Percentiles rank a stretch among this genome's conserved stretches.
Evolutionary conservation across 2,888 invertebrate species (phyloP).

Genomic region (Cacoxenus indagator): DNA sequence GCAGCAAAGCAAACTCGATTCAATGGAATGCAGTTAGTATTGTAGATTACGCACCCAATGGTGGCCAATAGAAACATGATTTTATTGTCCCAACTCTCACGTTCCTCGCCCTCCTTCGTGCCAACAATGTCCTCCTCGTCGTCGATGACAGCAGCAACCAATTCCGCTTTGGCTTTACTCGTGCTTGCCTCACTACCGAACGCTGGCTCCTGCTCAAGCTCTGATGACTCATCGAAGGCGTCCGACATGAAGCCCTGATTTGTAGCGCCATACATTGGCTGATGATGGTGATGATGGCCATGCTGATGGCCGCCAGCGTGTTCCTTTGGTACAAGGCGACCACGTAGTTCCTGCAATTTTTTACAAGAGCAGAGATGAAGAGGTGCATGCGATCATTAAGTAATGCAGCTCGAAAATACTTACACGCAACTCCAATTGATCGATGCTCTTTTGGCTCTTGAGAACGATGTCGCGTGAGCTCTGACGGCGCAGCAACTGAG

Average conservation of each 20-base stretch:
- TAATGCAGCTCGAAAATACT: conserved; percentile 42
- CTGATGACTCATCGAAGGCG: conserved; percentile 67
- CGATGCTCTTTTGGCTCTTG: conserved; percentile 80
- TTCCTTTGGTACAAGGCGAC: conserved; percentile 80
- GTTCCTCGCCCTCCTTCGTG: conserved; percentile 78
- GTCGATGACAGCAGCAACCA: conserved; percentile 69
- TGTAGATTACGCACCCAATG: conserved; percentile 77
- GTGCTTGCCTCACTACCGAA: conserved; percentile 67
- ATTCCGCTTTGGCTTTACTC: conserved; percentile 63
- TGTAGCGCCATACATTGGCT: conserved; percentile 84
- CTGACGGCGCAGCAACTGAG: conserved; percentile 88
- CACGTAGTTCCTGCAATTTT: conserved; percentile 79
- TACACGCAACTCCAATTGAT: conserved; percentile 89
- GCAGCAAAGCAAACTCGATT: background rate
- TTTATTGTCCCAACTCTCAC: conserved; percentile 95
- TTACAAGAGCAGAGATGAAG: no score
- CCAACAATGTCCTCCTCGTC: conserved; percentile 75
- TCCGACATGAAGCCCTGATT: conserved; percentile 81
- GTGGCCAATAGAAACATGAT: conserved; percentile 92
- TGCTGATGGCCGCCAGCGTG: conserved; percentile 76
- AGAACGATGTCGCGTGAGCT: conserved; percentile 85
- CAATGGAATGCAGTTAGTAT: background rate
- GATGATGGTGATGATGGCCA: conserved; percentile 61
- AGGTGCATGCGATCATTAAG: no score
- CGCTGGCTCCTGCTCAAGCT: conserved; percentile 56